Percentiles rank a stretch among this genome's conserved stretches.
These are phyloP conservation scores for Ips typographus DNA, from an alignment of 1,140 invertebrate genomes.

Conservation along the genomic window DNA sequence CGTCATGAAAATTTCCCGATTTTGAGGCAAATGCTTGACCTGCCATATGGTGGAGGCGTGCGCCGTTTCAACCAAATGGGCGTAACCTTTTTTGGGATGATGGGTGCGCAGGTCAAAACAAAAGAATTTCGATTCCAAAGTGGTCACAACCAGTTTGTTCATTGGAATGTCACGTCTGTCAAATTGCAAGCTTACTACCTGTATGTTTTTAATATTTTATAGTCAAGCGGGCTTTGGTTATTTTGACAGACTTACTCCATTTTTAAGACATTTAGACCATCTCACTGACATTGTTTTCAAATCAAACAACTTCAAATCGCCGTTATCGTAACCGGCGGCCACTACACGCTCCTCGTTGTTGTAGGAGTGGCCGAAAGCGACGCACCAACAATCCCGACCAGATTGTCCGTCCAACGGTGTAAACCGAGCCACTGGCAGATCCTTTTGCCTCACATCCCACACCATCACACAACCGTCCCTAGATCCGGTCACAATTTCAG, in stretches of 20 bases:
- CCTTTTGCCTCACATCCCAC: slow-evolving; percentile 91
- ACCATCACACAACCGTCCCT: slow-evolving; percentile 94
- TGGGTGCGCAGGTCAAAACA: slow-evolving; percentile 87
- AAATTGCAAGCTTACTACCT: slow-evolving; percentile 88
- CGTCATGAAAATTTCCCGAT: slow-evolving; percentile 91
- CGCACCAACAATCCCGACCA: slow-evolving; percentile 82
- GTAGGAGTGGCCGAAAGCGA: slow-evolving; percentile 86
- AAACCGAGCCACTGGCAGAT: slow-evolving; percentile 86
- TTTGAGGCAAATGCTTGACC: slow-evolving; percentile 87
- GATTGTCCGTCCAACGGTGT: slow-evolving; percentile 62
- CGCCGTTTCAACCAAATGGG: slow-evolving; percentile 70
- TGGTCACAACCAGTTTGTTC: slow-evolving; percentile 93
- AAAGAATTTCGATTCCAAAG: slow-evolving; percentile 90
- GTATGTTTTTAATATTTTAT: slow-evolving; percentile 21
- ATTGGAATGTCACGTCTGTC: slow-evolving; percentile 92
- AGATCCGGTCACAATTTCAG: slow-evolving; percentile 92
- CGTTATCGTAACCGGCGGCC: slow-evolving; percentile 93
- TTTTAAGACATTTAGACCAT: slow-evolving; percentile 93
- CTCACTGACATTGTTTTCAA: slow-evolving; percentile 77
- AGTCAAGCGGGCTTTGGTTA: neutral
- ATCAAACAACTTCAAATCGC: slow-evolving; percentile 95
- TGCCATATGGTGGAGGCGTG: slow-evolving; percentile 83
- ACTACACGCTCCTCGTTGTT: slow-evolving; percentile 83
- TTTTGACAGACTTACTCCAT: slow-evolving; percentile 68
- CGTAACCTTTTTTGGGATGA: slow-evolving; percentile 85